Evolutionary conservation across 2,113 vertebrate species (phyloP).

Genomic region (Rhea americana): DNA sequence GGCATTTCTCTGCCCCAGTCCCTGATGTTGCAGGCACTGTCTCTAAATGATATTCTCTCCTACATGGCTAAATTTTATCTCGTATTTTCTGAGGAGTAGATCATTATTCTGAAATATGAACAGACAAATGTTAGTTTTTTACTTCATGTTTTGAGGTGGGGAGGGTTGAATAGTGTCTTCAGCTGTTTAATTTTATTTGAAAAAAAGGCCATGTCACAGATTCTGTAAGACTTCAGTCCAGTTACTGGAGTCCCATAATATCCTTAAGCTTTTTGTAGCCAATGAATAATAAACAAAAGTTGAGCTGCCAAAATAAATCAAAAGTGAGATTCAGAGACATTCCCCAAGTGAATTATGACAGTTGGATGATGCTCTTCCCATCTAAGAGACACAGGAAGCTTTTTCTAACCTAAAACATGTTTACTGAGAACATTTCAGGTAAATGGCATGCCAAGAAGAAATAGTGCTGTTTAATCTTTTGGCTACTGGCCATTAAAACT

Average conservation of each 20-base stretch:
- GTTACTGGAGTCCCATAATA: constrained; percentile 16
- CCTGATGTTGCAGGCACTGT: background rate
- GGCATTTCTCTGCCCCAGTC: background rate
- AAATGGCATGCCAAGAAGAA: constrained; percentile 42
- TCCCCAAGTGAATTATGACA: constrained; percentile 46
- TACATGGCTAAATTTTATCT: background rate
- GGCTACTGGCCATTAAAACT: constrained; percentile 35
- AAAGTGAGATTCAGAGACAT: constrained; percentile 41
- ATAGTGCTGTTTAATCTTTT: constrained; percentile 41
- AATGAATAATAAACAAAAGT: constrained; percentile 46
- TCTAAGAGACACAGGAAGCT: constrained; percentile 2
- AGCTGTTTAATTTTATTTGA: background rate
- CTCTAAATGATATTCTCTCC: background rate
- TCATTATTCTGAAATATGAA: constrained; percentile 5
- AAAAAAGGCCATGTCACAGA: background rate
- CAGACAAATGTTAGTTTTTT: background rate
- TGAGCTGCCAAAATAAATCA: constrained; percentile 35
- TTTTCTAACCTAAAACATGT: constrained; percentile 26
- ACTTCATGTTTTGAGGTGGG: background rate
- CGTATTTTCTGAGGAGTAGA: background rate
- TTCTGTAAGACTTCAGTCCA: background rate
- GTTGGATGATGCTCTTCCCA: constrained; percentile 40
- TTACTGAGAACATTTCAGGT: constrained; percentile 55
- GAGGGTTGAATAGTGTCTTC: constrained; percentile 18
- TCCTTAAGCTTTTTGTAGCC: constrained; percentile 49